Evolutionary conservation across 2,797 vertebrate genomes (phyloP), one percentile per base, ranked within the genome.

Genomic region (Perodicticus potto): DNA sequence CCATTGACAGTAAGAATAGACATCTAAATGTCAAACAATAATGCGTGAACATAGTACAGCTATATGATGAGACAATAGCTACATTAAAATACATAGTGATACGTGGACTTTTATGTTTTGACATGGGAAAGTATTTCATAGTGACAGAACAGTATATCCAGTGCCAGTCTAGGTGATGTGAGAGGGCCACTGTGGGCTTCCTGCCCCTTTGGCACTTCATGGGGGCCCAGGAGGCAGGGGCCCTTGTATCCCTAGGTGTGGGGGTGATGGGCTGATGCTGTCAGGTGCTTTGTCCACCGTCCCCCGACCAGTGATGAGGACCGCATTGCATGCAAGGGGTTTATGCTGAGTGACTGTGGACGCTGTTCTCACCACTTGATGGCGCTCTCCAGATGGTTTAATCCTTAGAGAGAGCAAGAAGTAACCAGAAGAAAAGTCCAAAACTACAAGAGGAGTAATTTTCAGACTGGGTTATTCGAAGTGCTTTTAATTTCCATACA

Each of bases 221-320:
- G 17, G 59, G 43, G 61, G 59, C 25, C 32, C 73, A 29, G 9
- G 8, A 37, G n/a, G 27, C 77, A n/a, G 81, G 72, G 14, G 22
- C n/a, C 49, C 4, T 37, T 85, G 23, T 73, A 2, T 53, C 5
- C 40, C 49, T 22, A 25, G 14, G 34, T 23, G 19, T 1, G 2
- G 14, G 25, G 20, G 19, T 3, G 55, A 1, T 2, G 9, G 29
- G 61, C 27, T 2, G 2, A 32, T 49, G 16, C 63, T 0, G 10
- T 17, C 59, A 43, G 34, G 2, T 5, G 13, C 43, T 49, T 4
- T 43, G 73, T 53, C 32, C 45, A 5, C 0, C 3, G 1, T 19
- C 29, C 37, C 63, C 43, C 16, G 0, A 0, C 32, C 3, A 2
- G 1, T 17, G 7, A 1, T 14, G 45, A 67, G 29, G 43, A 59